A percentile compares a stretch with the other conserved stretches of the same genome.
Evolutionary conservation across 2,797 vertebrate genomes (phyloP).

Genomic region (Acrossocheilus fasciatus): DNA sequence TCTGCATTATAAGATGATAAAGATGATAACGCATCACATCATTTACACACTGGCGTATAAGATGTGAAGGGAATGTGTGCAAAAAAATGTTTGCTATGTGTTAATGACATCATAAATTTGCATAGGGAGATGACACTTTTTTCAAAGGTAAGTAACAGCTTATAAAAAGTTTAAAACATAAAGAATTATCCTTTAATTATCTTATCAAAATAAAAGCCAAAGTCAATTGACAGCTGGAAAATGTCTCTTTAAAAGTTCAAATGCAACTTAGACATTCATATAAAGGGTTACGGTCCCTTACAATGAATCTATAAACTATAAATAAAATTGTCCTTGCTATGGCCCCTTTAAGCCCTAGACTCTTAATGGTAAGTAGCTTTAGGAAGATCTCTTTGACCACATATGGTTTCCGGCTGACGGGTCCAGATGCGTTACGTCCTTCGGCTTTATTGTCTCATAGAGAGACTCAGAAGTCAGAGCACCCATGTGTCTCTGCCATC

Average conservation of each 20-base stretch:
- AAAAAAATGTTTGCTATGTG: neutral
- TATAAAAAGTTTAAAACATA: neutral
- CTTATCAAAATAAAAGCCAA: neutral
- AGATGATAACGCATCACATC: neutral
- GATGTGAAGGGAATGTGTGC: neutral
- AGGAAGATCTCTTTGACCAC: conserved; percentile 55
- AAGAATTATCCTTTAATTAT: neutral
- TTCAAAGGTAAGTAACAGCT: neutral
- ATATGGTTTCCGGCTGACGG: conserved; percentile 39
- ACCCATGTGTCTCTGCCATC: conserved; percentile 14
- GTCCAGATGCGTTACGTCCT: neutral
- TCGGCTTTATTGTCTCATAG: conserved; percentile 4
- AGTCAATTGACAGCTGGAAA: neutral
- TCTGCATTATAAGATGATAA: conserved; percentile 10
- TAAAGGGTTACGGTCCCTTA: neutral
- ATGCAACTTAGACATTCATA: neutral
- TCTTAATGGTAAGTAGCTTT: conserved; percentile 76
- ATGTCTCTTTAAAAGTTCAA: neutral
- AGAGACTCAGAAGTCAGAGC: conserved; percentile 17
- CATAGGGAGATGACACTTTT: neutral
- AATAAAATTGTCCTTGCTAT: conserved; percentile 65
- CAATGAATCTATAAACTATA: neutral
- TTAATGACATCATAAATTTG: neutral
- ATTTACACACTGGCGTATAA: neutral
- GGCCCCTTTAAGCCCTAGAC: conserved; percentile 70